Evolutionary conservation across 2,797 vertebrate species (phyloP).

Genomic region (Synaphobranchus kaupii): DNA sequence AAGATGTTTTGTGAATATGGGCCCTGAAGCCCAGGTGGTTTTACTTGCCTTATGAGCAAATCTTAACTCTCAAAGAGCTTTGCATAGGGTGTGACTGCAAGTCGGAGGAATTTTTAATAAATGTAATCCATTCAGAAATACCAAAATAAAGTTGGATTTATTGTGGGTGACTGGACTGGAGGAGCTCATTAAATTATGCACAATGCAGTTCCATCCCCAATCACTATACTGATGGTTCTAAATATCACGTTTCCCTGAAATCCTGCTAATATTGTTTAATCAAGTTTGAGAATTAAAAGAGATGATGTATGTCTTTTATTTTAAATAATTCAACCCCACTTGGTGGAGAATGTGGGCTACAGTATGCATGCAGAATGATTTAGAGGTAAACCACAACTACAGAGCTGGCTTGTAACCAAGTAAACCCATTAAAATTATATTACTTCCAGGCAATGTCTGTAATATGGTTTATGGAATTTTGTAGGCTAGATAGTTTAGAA

Average conservation of each 20-base stretch:
- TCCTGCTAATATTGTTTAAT: conserved; percentile 48
- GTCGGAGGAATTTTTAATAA: conserved; percentile 33
- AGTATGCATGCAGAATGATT: not conserved
- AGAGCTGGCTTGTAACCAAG: not conserved
- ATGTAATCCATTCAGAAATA: conserved; percentile 46
- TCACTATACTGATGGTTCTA: conserved; percentile 49
- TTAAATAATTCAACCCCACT: conserved; percentile 46
- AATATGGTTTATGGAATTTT: not conserved
- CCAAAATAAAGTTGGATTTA: conserved; percentile 47
- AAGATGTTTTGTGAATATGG: too few relatives aligned
- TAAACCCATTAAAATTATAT: not conserved
- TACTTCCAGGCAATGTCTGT: not conserved
- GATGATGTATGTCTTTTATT: conserved; percentile 37
- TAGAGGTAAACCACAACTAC: not conserved
- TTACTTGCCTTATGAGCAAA: too few relatives aligned
- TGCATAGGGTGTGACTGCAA: conserved; percentile 41
- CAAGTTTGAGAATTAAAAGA: conserved; percentile 46
- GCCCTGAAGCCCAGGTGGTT: too few relatives aligned
- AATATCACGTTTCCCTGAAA: conserved; percentile 46
- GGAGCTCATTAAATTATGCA: conserved; percentile 45
- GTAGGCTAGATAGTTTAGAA: not conserved
- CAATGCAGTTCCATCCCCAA: conserved; percentile 47
- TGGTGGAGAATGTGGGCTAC: conserved; percentile 25
- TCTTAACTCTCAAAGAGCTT: too few relatives aligned
- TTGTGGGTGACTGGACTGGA: conserved; percentile 43